Evolutionary conservation across 2,888 invertebrate genomes (phyloP).

Genomic region (Nomada flava): DNA sequence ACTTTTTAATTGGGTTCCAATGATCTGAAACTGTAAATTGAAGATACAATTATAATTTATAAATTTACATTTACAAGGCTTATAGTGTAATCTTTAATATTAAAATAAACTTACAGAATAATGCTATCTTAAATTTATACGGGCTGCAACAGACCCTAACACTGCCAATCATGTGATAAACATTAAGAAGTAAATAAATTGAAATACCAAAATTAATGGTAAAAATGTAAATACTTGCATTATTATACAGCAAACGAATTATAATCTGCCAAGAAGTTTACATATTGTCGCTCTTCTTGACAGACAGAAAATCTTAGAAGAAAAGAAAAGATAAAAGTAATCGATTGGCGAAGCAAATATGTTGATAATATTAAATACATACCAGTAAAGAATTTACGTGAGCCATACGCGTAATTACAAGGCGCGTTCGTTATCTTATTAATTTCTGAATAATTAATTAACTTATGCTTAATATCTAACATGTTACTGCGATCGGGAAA

Average conservation of each 20-base stretch:
- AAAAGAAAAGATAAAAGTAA: background rate
- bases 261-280: slow-evolving; percentile 62
- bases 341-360: slow-evolving; percentile 40
- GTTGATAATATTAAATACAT: slow-evolving; percentile 50
- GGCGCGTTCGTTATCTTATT: slow-evolving; percentile 64
- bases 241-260: slow-evolving; percentile 65
- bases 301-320: slow-evolving; percentile 44
- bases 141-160: slow-evolving; percentile 67
- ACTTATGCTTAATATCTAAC: slow-evolving; percentile 71
- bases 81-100: slow-evolving; percentile 80
- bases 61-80: slow-evolving; percentile 83
- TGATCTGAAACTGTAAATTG: slow-evolving; percentile 68
- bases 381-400: slow-evolving; percentile 68
- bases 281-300: slow-evolving; percentile 47
- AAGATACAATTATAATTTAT: slow-evolving; percentile 83
- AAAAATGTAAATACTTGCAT: slow-evolving; percentile 55
- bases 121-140: slow-evolving; percentile 77
- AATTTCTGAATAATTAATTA: slow-evolving; percentile 71
- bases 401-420: slow-evolving; percentile 74
- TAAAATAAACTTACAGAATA: slow-evolving; percentile 82
- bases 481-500: slow-evolving; percentile 71
- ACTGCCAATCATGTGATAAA: slow-evolving; percentile 68
- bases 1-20: slow-evolving; percentile 52
- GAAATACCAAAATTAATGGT: slow-evolving; percentile 53
- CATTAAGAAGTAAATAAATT: slow-evolving; percentile 56